These are phyloP conservation scores for Poecilia picta DNA, from an alignment of 2,797 vertebrate genomes.

Conservation along the genomic window DNA sequence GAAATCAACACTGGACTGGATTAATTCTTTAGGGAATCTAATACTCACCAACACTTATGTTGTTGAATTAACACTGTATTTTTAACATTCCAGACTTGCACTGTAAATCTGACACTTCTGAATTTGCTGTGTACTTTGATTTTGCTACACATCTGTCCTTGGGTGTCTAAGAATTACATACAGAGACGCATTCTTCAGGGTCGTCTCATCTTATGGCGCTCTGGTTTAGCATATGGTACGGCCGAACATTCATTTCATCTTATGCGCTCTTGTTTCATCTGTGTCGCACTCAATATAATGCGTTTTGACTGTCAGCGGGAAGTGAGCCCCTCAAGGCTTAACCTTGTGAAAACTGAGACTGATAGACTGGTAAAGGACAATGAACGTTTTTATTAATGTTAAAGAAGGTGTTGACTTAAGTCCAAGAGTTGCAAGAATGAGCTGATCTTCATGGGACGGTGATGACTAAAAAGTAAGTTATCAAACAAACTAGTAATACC, in stretches of 20 bases:
- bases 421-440: neutral
- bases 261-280: conserved; percentile 15
- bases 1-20: too few relatives aligned
- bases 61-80: too few relatives aligned
- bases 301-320: conserved; percentile 42
- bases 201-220: conserved; percentile 20
- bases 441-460: neutral
- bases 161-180: conserved; percentile 40
- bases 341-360: conserved; percentile 56
- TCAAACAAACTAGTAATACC: too few relatives aligned
- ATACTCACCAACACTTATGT: too few relatives aligned
- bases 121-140: conserved; percentile 49
- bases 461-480: neutral
- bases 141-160: conserved; percentile 13
- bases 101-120: too few relatives aligned
- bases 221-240: conserved; percentile 47
- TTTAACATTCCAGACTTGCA: too few relatives aligned
- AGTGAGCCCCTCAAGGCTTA: conserved; percentile 45
- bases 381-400: conserved; percentile 28
- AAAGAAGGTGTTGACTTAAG: conserved; percentile 16
- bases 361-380: conserved; percentile 28
- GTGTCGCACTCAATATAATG: conserved; percentile 23
- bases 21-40: too few relatives aligned
- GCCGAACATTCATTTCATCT: conserved; percentile 41
- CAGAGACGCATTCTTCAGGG: conserved; percentile 30